Base-by-base conservation (phyloP, 2,797 vertebrate genomes). In the Leptoclinus maculatus region DNA sequence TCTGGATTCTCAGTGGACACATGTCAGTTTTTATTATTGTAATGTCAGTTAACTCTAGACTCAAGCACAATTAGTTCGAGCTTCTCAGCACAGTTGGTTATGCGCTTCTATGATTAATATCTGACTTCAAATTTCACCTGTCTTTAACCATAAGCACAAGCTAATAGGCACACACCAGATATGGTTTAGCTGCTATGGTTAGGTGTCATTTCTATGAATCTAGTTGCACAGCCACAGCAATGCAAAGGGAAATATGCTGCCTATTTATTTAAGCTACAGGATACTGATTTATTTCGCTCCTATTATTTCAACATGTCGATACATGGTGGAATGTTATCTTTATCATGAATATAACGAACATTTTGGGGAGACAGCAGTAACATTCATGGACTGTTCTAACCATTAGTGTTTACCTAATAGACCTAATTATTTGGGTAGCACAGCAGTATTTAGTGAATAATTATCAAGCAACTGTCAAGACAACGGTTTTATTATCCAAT, bases 1-100 rank as follows among this genome's bases (percentile, higher is more conserved):
- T 73, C 7, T 45, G 39, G 43, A 66, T 41, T 59, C 58, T 77
- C 54, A 12, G 34, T 25, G 45, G 80, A 60, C 53, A 57, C 34
- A 36, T 60, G 64, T 81, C 76, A 41, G 29, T 58, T 63, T 47
- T 25, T 49, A 53, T 74, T 51, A 59, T 4, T 38, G 16, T 6
- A 17, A 58, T 53, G 72, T 60, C 51, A 62, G 43, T n/a, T 71
- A 65, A 14, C 47, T 68, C 54, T 32, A n/a, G 14, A 23, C 45
- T 53, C 3, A 6, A 38, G 41, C 32, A 49, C 34, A 25, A 62
- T 47, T 47, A 60, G 29, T 53, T 71, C 16, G 34, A 34, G 27
- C 45, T 63, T 25, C 16, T 51, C 5, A 51, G 39, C 7, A 19
- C n/a, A 36, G 32, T 34, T 38, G 11, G 8, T 17, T 12, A 39